Evolutionary conservation across 2,797 vertebrate species (phyloP).

Genomic region (Sus cebifrons): DNA sequence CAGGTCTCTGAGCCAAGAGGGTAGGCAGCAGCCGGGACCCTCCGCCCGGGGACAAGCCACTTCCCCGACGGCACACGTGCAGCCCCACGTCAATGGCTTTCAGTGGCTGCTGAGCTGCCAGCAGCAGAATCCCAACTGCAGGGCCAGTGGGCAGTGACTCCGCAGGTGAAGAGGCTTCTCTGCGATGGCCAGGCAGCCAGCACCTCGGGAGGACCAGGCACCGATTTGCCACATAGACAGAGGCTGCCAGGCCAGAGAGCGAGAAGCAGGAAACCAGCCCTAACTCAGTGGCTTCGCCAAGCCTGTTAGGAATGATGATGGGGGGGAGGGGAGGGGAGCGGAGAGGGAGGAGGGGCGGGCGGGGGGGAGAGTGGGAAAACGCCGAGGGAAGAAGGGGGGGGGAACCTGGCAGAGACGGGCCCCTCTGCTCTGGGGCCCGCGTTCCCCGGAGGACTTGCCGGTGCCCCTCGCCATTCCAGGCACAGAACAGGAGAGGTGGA

Average conservation of each 20-base stretch:
- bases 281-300: background rate
- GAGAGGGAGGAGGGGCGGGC: background rate
- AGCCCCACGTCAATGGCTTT: background rate
- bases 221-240: background rate
- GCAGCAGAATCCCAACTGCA: background rate
- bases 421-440: background rate
- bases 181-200: background rate
- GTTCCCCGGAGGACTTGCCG: background rate
- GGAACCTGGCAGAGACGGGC: too few species aligned
- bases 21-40: background rate
- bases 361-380: rapidly evolving
- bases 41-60: background rate
- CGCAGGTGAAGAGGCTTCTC: background rate
- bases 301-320: background rate
- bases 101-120: background rate
- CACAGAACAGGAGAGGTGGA: background rate
- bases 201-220: background rate
- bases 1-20: too few species aligned
- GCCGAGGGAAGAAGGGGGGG: background rate
- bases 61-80: background rate
- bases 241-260: background rate
- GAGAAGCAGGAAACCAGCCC: background rate
- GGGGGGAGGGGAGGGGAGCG: rapidly evolving
- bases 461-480: background rate
- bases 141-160: background rate